phyloP scores from a whole-genome alignment of 2,113 vertebrate species.

The Pseudopodoces humilis region DNA sequence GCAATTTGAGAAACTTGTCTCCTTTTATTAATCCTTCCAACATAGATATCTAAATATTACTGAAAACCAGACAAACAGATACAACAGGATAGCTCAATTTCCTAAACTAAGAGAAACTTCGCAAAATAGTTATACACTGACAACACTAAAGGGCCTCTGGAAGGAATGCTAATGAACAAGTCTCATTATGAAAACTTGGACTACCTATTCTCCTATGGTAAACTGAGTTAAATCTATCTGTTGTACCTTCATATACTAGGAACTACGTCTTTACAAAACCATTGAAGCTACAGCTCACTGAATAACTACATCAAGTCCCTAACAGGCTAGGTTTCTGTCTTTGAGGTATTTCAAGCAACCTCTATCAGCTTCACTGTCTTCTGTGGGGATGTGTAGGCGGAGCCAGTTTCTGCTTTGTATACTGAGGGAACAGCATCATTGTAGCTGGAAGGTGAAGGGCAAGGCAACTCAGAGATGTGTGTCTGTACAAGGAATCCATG shows the following conservation, averaged over 20 bases:
- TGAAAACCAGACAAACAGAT: fast-evolving
- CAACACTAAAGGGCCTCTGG: not conserved
- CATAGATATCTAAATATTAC: no score
- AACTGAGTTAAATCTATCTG: not conserved
- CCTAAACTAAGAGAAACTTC: not conserved
- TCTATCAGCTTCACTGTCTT: not conserved
- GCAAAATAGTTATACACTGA: no score
- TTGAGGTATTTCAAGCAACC: not conserved
- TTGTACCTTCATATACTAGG: not conserved
- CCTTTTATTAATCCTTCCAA: not conserved
- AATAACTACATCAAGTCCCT: not conserved
- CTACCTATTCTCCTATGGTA: not conserved
- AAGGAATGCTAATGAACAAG: not conserved
- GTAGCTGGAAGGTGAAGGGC: no score
- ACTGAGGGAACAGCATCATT: no score
- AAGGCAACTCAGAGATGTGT: no score
- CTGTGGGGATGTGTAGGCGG: not conserved
- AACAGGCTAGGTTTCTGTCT: not conserved
- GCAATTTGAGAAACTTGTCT: not conserved
- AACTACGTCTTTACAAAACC: not conserved
- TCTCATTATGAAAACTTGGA: not conserved
- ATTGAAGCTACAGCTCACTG: not conserved
- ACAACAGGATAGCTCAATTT: fast-evolving
- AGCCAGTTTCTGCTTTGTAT: not conserved
- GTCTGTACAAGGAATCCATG: no score